Evolutionary conservation across 1,140 invertebrate species (phyloP), one percentile per base, ranked within the genome.

Genomic region (Sycophaga agraensis): DNA sequence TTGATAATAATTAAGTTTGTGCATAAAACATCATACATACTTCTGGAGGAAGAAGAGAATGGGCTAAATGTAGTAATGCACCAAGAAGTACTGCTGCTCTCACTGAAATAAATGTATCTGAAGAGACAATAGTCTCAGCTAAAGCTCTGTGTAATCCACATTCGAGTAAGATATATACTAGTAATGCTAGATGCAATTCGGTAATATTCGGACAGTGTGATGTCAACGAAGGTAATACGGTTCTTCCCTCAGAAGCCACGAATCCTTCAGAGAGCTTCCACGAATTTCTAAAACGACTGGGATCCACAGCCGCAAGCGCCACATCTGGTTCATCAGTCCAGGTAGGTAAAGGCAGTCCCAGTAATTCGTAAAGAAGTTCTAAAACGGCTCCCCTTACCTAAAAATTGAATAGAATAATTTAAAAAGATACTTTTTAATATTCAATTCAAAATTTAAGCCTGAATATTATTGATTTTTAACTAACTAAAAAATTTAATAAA

Each of bases 181-280:
- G 76, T 16, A 98, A 78, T n/a, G 94, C 88, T 66, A 92, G 81
- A 82, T 98, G 95, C 74, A 96, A 91, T 74, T 96, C 92, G 43
- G 90, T 88, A 59, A 97, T 86, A 77, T 97, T 97, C 2, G 94
- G 90, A 62, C 94, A 93, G 53, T 87, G 87, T 31, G 88, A 87
- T 26, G 89, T 86, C 17, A 95, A 78, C 70, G 92, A 90, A 26
- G 93, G 92, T 72, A 97, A 78, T 62, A 96, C 87, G 17, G 84
- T 85, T 57, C 85, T 86, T 12, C 92, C 94, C 81, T 98, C 96
- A 34, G 90, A 88, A 5, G 91, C 92, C 0, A 98, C 89, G 78
- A 98, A 98, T 12, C 94, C 95, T 76, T 97, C 93, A 63, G 87
- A 89, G 1, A 98, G 79, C 64, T 91, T 86, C 93, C 94, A 98